A percentile compares a stretch with the other conserved stretches of the same genome.
Conservation (phyloP, 2,888 invertebrate species). For the Tipula lateralis region DNA sequence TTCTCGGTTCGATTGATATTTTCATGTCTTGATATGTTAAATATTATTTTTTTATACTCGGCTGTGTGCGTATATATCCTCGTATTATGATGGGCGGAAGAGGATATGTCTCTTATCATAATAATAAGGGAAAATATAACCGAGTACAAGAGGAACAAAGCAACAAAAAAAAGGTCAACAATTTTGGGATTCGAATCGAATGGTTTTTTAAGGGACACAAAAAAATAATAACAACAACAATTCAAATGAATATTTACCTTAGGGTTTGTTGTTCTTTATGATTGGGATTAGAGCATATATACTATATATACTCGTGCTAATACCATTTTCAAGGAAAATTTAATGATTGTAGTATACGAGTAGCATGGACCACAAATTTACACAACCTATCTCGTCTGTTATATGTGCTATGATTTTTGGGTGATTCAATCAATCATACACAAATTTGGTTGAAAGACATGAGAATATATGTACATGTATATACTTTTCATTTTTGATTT, state of each 20-base stretch:
- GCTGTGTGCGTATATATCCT: background rate
- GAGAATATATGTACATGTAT: background rate
- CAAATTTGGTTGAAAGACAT: background rate
- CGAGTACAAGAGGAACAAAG: background rate
- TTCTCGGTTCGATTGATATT: background rate
- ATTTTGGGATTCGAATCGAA: background rate
- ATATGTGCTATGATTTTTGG: background rate
- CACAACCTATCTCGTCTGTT: background rate
- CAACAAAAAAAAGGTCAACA: constrained; percentile 7
- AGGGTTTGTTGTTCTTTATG: background rate
- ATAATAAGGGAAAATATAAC: background rate
- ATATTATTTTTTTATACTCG: background rate
- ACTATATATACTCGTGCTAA: background rate
- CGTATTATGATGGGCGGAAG: background rate
- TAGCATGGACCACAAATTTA: background rate
- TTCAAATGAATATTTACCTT: background rate
- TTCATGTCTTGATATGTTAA: background rate
- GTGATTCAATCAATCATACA: background rate
- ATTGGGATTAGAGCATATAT: background rate
- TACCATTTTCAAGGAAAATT: background rate
- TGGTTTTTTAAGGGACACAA: background rate
- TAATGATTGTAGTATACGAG: background rate
- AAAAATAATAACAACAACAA: background rate
- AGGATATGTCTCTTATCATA: background rate
- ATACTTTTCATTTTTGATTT: background rate